A percentile compares a stretch with the other conserved stretches of the same genome.
Conservation (phyloP, 2,797 vertebrate species). For the Trachops cirrhosus region DNA sequence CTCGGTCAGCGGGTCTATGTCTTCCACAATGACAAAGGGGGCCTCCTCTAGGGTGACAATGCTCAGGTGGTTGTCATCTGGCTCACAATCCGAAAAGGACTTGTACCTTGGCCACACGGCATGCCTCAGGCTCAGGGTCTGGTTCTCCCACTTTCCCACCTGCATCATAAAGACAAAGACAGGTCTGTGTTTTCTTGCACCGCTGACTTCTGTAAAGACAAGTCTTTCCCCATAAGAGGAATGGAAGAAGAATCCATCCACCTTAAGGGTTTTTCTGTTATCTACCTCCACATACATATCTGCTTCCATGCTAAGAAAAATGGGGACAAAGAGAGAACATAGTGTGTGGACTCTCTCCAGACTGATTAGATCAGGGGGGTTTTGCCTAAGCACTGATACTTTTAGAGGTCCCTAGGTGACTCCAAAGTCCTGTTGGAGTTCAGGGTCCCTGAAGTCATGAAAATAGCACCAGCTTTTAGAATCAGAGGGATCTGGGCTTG, state of each 20-base stretch:
- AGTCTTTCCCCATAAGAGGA: fast-evolving
- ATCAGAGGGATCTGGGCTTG: background rate
- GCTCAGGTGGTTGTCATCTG: conserved; percentile 96
- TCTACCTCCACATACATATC: fast-evolving
- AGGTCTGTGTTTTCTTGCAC: background rate
- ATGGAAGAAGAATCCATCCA: fast-evolving
- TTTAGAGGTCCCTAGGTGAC: background rate
- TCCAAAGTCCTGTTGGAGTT: background rate
- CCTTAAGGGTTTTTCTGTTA: background rate
- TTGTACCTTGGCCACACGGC: conserved; percentile 97
- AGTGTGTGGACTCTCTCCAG: fast-evolving
- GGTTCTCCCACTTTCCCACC: conserved; percentile 98
- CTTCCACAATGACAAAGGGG: conserved; percentile 97
- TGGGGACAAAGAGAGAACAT: background rate
- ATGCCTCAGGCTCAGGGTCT: conserved; percentile 92
- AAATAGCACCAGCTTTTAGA: background rate
- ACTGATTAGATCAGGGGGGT: fast-evolving
- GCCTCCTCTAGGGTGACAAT: conserved; percentile 99
- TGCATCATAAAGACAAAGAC: conserved; percentile 76
- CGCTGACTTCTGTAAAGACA: background rate
- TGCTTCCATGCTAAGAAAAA: background rate
- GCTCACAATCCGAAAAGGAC: conserved; percentile 93
- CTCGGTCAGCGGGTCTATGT: conserved; percentile 96
- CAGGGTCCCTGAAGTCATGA: background rate
- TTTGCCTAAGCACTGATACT: background rate